Conservation (phyloP, 2,113 vertebrate species). For the Steatornis caripensis region DNA sequence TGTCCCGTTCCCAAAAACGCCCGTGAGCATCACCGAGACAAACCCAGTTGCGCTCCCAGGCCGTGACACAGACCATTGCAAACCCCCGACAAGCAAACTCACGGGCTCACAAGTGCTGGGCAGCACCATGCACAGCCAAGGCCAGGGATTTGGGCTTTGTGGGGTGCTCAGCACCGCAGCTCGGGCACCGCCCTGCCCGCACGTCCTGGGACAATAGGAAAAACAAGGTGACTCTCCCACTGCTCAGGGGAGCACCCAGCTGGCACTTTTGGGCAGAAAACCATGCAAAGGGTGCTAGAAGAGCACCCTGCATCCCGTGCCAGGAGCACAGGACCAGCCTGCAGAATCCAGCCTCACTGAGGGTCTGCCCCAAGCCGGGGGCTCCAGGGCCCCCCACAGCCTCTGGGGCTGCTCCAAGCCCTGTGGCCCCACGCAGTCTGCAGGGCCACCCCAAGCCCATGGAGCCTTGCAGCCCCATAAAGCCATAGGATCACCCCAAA, state of each 20-base stretch:
- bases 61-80: rapidly evolving
- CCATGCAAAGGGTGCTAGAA: neutral
- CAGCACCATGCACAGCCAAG: rapidly evolving
- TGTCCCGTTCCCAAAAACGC: neutral
- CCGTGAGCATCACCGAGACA: neutral
- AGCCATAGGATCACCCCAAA: neutral
- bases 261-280: neutral
- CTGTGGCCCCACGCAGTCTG: rapidly evolving
- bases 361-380: neutral
- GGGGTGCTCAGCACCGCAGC: neutral
- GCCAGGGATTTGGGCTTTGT: neutral
- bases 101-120: rapidly evolving
- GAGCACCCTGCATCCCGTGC: rapidly evolving
- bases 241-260: neutral
- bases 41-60: neutral
- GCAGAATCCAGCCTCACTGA: neutral
- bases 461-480: neutral
- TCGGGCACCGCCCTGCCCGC: neutral
- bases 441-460: neutral
- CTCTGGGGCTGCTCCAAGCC: neutral
- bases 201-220: neutral
- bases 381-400: neutral
- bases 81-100: rapidly evolving
- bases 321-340: neutral
- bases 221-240: neutral